phyloP scores from a whole-genome alignment of 2,888 invertebrate genomes.

The Thyatira batis region DNA sequence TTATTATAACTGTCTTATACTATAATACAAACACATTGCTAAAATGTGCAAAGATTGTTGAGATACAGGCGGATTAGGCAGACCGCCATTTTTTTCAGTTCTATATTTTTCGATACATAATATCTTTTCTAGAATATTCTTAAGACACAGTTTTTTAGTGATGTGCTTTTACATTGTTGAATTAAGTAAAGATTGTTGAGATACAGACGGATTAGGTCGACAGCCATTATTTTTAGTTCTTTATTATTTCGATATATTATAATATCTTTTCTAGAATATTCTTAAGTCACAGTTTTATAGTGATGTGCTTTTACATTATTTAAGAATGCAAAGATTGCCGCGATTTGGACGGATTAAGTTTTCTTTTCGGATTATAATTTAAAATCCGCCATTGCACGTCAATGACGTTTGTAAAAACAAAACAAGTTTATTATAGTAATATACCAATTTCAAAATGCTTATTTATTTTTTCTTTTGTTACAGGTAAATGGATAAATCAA shows the following conservation, averaged over 20 bases:
- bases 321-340: neutral
- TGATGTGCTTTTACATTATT: too few relatives aligned
- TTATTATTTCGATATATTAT: too few relatives aligned
- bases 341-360: too few relatives aligned
- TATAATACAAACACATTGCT: neutral
- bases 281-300: too few relatives aligned
- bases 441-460: neutral
- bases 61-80: neutral
- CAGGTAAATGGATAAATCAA: neutral
- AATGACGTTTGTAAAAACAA: too few relatives aligned
- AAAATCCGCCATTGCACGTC: neutral
- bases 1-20: neutral
- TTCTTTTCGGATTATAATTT: too few relatives aligned
- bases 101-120: too few relatives aligned
- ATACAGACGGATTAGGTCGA: neutral
- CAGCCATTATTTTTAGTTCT: neutral
- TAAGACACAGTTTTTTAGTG: too few relatives aligned
- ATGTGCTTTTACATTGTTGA: too few relatives aligned
- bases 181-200: neutral
- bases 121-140: neutral
- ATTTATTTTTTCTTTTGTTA: neutral
- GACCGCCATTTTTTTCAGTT: neutral
- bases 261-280: neutral
- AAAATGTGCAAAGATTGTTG: neutral
- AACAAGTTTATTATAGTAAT: neutral